Base-by-base conservation (phyloP, 2,797 vertebrate genomes). In the Girardinus metallicus region DNA sequence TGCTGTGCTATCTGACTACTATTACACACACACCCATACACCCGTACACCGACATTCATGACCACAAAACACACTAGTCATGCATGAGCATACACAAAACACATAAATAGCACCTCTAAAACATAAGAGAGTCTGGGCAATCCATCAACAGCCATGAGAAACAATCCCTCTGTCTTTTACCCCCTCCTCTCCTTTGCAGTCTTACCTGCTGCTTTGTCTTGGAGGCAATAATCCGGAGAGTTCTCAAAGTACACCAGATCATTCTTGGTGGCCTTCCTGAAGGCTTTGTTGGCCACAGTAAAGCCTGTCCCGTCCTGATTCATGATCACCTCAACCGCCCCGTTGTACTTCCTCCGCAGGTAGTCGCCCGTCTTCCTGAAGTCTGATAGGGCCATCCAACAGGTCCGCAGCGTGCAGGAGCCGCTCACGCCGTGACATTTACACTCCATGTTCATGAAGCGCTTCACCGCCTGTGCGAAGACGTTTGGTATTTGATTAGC, bases 221-320 rank as follows among this genome's bases (percentile, higher is more conserved):
- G 96, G 87, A 99, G 93, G 64, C 99, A 99, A 89, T 99, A 99
- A 93, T 99, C 98, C 0, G 99, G 99, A 0, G 99, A 99, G 94
- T 98, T 99, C 94, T 99, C 99, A 64, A 99, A 99, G 93, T 99
- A 99, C 87, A 99, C 99, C 87, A 99, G 96, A 90, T 99, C 98
- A 4, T 97, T 98, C 90, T 99, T 97, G 89, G 95, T 96, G 86
- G 95, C 93, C 80, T 95, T 96, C 77, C 95, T 92, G 89, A 96
- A 96, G 87, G 94, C 95, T 94, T 98, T 98, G 92, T 99, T 98
- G 76, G 98, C 97, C 77, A 98, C 97, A 0, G 97, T 96, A 87
- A 99, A 99, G 85, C 98, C 97, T 0, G 97, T 98, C 57, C 98
- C 98, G 0, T 99, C 98, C 93, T 99, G 99, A 88, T 98, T 99